phyloP scores from a whole-genome alignment of 2,797 vertebrate genomes.

The Eutrigla gurnardus region DNA sequence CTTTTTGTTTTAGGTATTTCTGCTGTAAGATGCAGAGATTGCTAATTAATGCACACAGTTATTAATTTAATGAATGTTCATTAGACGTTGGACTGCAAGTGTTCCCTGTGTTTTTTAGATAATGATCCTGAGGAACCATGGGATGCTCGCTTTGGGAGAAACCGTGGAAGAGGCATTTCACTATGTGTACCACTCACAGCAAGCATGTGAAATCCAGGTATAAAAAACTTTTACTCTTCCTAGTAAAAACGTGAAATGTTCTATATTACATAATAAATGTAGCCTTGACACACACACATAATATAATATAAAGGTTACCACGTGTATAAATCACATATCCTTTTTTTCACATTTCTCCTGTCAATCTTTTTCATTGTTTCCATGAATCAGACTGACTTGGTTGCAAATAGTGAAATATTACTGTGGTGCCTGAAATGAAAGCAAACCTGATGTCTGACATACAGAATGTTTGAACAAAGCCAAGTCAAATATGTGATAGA shows the following conservation, averaged over 20 bases:
- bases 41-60: neutral
- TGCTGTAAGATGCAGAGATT: neutral
- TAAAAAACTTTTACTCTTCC: slow-evolving; percentile 18
- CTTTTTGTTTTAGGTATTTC: neutral
- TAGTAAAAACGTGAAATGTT: slow-evolving; percentile 6
- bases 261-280: neutral
- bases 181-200: slow-evolving; percentile 92
- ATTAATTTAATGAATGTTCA: neutral
- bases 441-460: slow-evolving; percentile 26
- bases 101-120: slow-evolving; percentile 82
- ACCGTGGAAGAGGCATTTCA: slow-evolving; percentile 96
- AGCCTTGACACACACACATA: neutral
- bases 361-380: slow-evolving; percentile 18
- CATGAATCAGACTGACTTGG: slow-evolving; percentile 23
- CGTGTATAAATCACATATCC: neutral
- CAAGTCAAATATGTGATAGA: slow-evolving; percentile 45
- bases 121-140: slow-evolving; percentile 95
- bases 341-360: slow-evolving; percentile 4
- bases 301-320: neutral
- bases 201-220: slow-evolving; percentile 97
- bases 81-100: neutral
- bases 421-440: slow-evolving; percentile 24
- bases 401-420: slow-evolving; percentile 4
- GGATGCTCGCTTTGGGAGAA: slow-evolving; percentile 93
- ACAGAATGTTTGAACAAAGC: slow-evolving; percentile 52